Evolutionary conservation across 1,140 invertebrate genomes (phyloP).

Genomic region (Dendroctonus ponderosae): DNA sequence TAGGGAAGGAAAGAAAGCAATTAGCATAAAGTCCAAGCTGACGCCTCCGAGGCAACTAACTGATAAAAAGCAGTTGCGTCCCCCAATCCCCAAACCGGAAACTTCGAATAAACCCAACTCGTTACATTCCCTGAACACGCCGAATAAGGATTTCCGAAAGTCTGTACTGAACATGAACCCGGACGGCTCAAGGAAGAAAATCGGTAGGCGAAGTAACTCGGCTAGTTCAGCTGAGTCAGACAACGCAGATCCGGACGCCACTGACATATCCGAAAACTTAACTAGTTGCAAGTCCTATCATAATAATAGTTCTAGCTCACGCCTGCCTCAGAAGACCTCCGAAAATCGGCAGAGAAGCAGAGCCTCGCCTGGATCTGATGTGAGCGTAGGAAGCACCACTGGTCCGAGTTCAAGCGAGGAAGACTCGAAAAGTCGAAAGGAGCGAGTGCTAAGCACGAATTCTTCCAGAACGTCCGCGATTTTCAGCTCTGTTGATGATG

Average conservation of each 20-base stretch:
- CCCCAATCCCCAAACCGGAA: constrained; percentile 58
- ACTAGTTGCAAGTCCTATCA: constrained; percentile 44
- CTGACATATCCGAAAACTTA: constrained; percentile 46
- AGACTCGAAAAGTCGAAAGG: constrained; percentile 51
- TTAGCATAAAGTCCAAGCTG: constrained; percentile 37
- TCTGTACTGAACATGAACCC: constrained; percentile 70
- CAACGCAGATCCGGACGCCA: constrained; percentile 44
- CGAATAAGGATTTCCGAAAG: constrained; percentile 76
- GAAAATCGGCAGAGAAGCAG: constrained; percentile 49
- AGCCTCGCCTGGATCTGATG: constrained; percentile 50
- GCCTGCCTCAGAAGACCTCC: constrained; percentile 42
- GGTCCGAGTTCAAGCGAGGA: constrained; percentile 55
- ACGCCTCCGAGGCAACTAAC: constrained; percentile 39
- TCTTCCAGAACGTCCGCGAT: constrained; percentile 55
- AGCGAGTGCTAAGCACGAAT: constrained; percentile 34
- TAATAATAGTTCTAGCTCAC: constrained; percentile 37
- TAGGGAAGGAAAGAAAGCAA: constrained; percentile 32
- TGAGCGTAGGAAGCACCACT: constrained; percentile 49
- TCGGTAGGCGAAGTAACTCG: constrained; percentile 54
- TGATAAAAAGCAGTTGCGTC: constrained; percentile 55
- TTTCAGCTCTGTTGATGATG: constrained; percentile 57
- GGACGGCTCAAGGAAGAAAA: constrained; percentile 50
- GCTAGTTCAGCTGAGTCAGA: constrained; percentile 58
- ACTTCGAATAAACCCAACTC: constrained; percentile 51
- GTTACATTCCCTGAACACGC: constrained; percentile 52